Conservation (phyloP, 2,113 vertebrate genomes). For the Urocolius indicus region DNA sequence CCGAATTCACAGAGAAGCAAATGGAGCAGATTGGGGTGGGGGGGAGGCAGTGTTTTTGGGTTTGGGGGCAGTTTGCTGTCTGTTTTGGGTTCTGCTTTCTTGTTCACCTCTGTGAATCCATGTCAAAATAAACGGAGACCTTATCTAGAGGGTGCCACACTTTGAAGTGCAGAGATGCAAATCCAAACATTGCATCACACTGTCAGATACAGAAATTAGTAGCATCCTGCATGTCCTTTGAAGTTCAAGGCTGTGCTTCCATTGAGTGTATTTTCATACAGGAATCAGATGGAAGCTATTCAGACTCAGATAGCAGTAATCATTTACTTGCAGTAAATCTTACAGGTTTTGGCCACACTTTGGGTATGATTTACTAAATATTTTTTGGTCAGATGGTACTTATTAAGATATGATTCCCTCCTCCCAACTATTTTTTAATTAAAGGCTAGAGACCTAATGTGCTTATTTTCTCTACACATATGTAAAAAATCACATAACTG, state of each 20-base stretch:
- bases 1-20: slow-evolving; percentile 80
- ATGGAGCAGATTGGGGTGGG: background rate
- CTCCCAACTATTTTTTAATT: slow-evolving; percentile 73
- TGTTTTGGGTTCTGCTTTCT: slow-evolving; percentile 83
- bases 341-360: slow-evolving; percentile 68
- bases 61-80: slow-evolving; percentile 50
- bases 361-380: slow-evolving; percentile 50
- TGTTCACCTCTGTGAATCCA: slow-evolving; percentile 87
- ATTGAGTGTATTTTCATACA: slow-evolving; percentile 68
- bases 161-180: slow-evolving; percentile 88
- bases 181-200: slow-evolving; percentile 82
- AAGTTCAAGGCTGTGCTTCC: slow-evolving; percentile 74
- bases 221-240: slow-evolving; percentile 83
- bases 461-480: slow-evolving; percentile 61
- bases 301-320: slow-evolving; percentile 80
- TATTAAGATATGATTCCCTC: slow-evolving; percentile 69
- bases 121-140: slow-evolving; percentile 86
- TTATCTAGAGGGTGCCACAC: slow-evolving; percentile 78
- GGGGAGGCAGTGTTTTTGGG: slow-evolving; percentile 4
- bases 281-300: slow-evolving; percentile 84
- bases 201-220: slow-evolving; percentile 83
- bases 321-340: slow-evolving; percentile 75
- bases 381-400: slow-evolving; percentile 71
- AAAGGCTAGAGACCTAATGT: slow-evolving; percentile 72
- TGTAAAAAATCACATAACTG: slow-evolving; percentile 73